Evolutionary conservation across 2,888 invertebrate species (phyloP).

Genomic region (Glyphotaelius pellucidus): DNA sequence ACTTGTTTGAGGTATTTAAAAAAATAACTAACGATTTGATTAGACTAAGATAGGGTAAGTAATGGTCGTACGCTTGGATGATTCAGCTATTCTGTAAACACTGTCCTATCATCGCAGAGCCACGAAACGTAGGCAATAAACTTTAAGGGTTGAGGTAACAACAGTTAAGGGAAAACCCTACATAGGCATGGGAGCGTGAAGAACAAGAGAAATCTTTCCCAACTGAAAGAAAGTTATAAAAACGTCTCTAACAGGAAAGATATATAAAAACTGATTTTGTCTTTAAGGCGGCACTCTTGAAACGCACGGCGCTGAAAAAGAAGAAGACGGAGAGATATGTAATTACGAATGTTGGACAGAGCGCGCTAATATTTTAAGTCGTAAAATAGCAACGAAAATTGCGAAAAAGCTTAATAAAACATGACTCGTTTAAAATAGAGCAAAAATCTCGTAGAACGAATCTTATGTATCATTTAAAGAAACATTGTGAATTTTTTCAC

Average conservation of each 20-base stretch:
- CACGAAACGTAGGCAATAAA: background rate
- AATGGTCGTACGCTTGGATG: background rate
- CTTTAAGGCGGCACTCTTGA: too few relatives aligned
- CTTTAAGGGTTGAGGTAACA: background rate
- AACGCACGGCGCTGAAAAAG: too few relatives aligned
- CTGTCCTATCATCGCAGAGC: background rate
- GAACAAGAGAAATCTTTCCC: background rate
- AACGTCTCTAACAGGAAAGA: background rate
- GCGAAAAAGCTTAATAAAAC: too few relatives aligned
- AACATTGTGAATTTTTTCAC: too few relatives aligned
- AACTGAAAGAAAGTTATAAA: background rate
- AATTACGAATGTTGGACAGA: too few relatives aligned
- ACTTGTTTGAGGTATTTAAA: background rate
- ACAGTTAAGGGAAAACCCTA: background rate
- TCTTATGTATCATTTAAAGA: too few relatives aligned
- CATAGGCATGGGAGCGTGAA: background rate
- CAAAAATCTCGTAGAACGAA: too few relatives aligned
- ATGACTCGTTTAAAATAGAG: too few relatives aligned
- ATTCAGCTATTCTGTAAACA: background rate
- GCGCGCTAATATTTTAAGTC: too few relatives aligned
- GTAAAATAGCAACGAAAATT: too few relatives aligned
- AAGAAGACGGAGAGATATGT: too few relatives aligned
- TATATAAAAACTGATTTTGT: background rate
- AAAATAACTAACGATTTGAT: background rate
- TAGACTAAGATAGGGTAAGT: background rate